These are phyloP conservation scores for Callimorpha dominula DNA, from an alignment of 2,888 invertebrate species.

Conservation along the genomic window DNA sequence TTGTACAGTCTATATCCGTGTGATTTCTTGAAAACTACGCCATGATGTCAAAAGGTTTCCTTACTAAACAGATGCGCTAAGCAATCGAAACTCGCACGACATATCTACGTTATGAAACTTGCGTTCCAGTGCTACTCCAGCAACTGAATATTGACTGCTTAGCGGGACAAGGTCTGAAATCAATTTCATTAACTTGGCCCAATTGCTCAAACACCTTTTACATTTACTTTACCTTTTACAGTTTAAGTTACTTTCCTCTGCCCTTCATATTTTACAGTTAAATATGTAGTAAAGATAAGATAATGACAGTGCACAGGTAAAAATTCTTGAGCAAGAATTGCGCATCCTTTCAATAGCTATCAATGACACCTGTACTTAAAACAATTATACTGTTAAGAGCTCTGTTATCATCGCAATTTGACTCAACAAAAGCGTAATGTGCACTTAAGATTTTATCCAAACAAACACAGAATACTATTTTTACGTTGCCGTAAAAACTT, in stretches of 20 bases:
- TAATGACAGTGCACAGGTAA: neutral
- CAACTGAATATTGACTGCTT: neutral
- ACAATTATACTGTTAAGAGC: constrained; percentile 32
- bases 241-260: neutral
- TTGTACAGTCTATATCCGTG: too few relatives aligned
- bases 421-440: constrained; percentile 13
- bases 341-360: neutral
- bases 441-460: constrained; percentile 7
- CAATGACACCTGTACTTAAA: constrained; percentile 17
- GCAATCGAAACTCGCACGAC: too few relatives aligned
- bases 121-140: neutral
- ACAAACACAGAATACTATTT: constrained; percentile 6
- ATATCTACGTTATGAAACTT: neutral
- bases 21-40: too few relatives aligned
- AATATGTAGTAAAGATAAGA: neutral
- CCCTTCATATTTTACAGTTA: neutral
- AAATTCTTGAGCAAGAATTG: neutral
- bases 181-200: neutral
- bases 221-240: neutral
- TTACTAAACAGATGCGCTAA: neutral
- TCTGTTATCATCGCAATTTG: constrained; percentile 23
- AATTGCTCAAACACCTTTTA: too few relatives aligned
- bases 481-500: constrained; percentile 10
- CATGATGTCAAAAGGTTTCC: neutral
- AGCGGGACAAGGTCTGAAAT: neutral